phyloP scores from a whole-genome alignment of 1,140 invertebrate genomes.

The Caenorhabditis latens region DNA sequence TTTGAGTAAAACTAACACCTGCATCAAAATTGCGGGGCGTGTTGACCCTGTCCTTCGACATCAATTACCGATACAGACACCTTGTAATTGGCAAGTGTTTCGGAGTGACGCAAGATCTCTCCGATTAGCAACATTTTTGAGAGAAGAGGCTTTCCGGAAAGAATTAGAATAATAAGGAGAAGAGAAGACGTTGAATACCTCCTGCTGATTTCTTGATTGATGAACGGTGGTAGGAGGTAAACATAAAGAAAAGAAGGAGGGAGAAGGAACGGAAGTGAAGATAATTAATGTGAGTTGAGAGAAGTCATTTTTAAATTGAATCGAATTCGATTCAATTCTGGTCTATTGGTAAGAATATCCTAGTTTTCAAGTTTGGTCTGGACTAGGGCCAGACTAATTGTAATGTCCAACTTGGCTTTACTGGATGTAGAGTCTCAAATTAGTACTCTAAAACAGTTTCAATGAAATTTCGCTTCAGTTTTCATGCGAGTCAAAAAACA shows the following conservation, averaged over 20 bases:
- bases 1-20: not conserved
- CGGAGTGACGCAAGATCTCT: not conserved
- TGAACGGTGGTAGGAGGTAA: not conserved
- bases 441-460: too few species aligned
- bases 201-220: slow-evolving; percentile 9
- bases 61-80: not conserved
- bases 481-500: too few species aligned
- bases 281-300: too few species aligned
- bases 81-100: not conserved
- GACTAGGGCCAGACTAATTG: too few species aligned
- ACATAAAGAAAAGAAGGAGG: not conserved
- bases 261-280: not conserved
- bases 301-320: too few species aligned
- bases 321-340: too few species aligned
- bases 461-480: too few species aligned
- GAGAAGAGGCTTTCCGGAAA: not conserved
- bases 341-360: too few species aligned
- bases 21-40: too few species aligned
- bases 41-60: not conserved
- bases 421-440: too few species aligned
- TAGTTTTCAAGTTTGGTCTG: too few species aligned
- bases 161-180: not conserved
- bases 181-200: not conserved
- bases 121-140: slow-evolving; percentile 3
- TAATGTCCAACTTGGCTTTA: too few species aligned